Base-by-base conservation (phyloP, 2,113 vertebrate species). In the Acrocephalus arundinaceus region DNA sequence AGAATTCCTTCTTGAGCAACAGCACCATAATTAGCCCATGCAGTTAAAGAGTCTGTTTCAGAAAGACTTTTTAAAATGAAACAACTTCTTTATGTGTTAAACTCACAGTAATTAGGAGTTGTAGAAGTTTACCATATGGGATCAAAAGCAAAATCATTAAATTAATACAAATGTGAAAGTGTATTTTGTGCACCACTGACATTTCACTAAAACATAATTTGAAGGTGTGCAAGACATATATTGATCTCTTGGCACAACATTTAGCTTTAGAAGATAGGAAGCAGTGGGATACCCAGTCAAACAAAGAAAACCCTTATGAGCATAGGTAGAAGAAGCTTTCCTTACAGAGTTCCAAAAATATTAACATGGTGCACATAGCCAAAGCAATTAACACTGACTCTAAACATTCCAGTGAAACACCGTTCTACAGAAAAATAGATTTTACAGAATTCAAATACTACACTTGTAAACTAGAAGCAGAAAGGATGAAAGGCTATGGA, bases 111-210 rank as follows among this genome's bases (percentile, higher is more conserved):
- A 93, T 59, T 87, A 94, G 18, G 25, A 91, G 57, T 43, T 91
- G 43, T 72, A 71, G 71, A 86, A 77, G 9, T 85, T 74, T 94
- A 63, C 52, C 61, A 75, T 87, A 78, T 55, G 52, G 57, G 35
- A 90, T 93, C 33, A 96, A 91, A 81, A 91, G 33, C 13, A 85
- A 89, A 95, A 90, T 18, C 13, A 49, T 58, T 76, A 70, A 70
- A 87, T 85, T 73, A 92, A 83, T 4, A 2, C 25, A n/a, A 58
- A 27, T 25, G 27, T 74, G 20, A 72, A 82, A 75, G 16, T 33
- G 31, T 13, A 63, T 89, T 92, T 89, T 85, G 14, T 49, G 41
- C 35, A 68, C 31, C 13, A 57, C 27, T 82, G 61, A 61, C 22
- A 81, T 85, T 85, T 89, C 77, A 82, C 24, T 65, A 63, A 63